Percentiles rank a stretch among this genome's conserved stretches.
phyloP scores from a whole-genome alignment of 2,113 vertebrate genomes.

The Melierax canorus region DNA sequence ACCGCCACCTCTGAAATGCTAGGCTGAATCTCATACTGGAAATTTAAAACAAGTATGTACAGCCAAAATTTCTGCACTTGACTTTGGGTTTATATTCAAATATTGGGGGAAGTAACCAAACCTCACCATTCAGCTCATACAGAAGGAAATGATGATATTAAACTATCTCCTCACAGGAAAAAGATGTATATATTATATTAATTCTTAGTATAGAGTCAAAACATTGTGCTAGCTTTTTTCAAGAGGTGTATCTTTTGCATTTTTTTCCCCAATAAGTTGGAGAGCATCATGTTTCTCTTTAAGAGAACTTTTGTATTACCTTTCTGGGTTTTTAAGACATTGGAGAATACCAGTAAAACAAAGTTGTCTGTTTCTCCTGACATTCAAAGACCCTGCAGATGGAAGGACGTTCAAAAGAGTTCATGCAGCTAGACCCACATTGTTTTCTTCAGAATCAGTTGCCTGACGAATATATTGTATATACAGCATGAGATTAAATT shows the following conservation, averaged over 20 bases:
- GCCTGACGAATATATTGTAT: not conserved
- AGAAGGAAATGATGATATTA: not conserved
- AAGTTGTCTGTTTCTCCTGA: slow-evolving; percentile 9
- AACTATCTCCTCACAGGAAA: not conserved
- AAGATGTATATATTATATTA: not conserved
- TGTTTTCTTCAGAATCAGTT: slow-evolving; percentile 2
- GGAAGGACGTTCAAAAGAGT: slow-evolving; percentile 41
- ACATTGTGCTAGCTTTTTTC: not conserved
- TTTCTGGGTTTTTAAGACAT: not conserved
- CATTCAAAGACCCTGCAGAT: slow-evolving; percentile 18
- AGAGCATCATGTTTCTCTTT: not conserved
- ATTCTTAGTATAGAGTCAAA: not conserved
- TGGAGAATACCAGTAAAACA: not conserved
- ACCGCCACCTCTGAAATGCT: not conserved
- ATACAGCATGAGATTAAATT: not conserved
- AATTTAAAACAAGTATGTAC: not conserved
- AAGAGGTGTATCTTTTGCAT: not conserved
- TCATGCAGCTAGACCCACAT: slow-evolving; percentile 33
- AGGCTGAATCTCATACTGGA: not conserved
- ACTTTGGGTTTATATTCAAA: not conserved
- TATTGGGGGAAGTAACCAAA: not conserved
- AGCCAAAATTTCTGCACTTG: not conserved
- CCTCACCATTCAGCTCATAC: not conserved
- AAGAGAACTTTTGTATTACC: not conserved
- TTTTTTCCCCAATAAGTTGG: not conserved